phyloP scores from a whole-genome alignment of 2,888 invertebrate species.

The Drosophila demipolita region DNA sequence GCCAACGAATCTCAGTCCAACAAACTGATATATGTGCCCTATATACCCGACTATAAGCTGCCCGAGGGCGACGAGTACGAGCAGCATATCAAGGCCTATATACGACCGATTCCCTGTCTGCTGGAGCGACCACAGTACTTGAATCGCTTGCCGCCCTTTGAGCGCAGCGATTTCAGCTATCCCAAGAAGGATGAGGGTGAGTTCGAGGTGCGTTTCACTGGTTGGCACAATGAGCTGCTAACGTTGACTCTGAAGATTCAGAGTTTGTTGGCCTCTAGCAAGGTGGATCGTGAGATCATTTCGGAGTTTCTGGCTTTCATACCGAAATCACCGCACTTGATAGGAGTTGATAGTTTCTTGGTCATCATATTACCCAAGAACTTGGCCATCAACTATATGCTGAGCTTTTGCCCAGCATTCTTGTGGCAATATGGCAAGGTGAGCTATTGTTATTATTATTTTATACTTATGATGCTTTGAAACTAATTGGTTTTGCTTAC shows the following conservation, averaged over 20 bases:
- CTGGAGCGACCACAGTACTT: conserved; percentile 82
- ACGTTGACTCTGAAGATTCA: conserved; percentile 82
- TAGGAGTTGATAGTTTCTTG: conserved; percentile 86
- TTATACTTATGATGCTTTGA: not conserved
- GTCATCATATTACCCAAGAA: conserved; percentile 86
- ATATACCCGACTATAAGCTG: conserved; percentile 82
- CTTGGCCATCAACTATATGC: conserved; percentile 86
- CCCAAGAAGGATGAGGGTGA: conserved; percentile 82
- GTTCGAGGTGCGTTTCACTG: conserved; percentile 80
- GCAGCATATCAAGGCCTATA: conserved; percentile 71
- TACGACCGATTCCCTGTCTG: conserved; percentile 82
- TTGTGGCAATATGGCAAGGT: conserved; percentile 89
- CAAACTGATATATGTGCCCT: conserved; percentile 77
- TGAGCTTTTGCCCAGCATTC: conserved; percentile 88
- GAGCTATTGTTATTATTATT: conserved; percentile 31
- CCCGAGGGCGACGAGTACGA: conserved; percentile 70
- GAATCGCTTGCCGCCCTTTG: conserved; percentile 83
- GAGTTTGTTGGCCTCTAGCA: conserved; percentile 87
- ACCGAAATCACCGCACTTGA: conserved; percentile 86
- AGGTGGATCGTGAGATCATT: conserved; percentile 83
- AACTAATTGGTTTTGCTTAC: not conserved
- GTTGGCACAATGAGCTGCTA: conserved; percentile 82
- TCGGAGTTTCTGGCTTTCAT: conserved; percentile 88
- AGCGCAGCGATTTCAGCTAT: conserved; percentile 80
- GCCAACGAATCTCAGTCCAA: conserved; percentile 40